Evolutionary conservation across 2,113 vertebrate genomes (phyloP).

Genomic region (Cheirogaleus medius): DNA sequence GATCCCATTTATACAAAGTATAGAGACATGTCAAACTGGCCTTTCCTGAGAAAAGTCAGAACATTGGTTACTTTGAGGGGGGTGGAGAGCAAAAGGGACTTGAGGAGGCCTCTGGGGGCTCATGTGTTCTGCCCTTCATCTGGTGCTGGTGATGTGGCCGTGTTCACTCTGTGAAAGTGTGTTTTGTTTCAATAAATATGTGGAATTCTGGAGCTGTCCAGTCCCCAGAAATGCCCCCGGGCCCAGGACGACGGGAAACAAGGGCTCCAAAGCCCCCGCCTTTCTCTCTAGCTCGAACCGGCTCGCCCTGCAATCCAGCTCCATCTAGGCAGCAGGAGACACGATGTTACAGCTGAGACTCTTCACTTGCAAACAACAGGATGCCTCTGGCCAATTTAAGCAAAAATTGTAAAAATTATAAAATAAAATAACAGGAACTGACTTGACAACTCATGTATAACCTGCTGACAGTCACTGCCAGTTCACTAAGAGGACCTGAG

Average conservation of each 20-base stretch:
- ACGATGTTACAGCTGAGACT: neutral
- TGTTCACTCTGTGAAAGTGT: neutral
- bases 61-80: neutral
- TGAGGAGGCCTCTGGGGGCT: neutral
- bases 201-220: neutral
- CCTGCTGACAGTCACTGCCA: neutral
- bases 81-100: neutral
- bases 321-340: neutral
- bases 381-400: neutral
- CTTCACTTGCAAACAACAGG: neutral
- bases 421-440: neutral
- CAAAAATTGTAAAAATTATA: neutral
- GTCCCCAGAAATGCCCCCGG: neutral
- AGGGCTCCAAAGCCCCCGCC: neutral
- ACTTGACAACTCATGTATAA: neutral
- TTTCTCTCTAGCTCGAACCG: neutral
- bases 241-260: neutral
- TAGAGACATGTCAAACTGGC: neutral
- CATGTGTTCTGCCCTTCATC: neutral
- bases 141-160: neutral
- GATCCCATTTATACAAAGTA: neutral
- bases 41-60: neutral
- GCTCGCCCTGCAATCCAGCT: neutral
- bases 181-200: neutral
- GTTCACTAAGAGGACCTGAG: neutral